Base-by-base conservation (phyloP, 2,113 vertebrate genomes). In the Hucho hucho region DNA sequence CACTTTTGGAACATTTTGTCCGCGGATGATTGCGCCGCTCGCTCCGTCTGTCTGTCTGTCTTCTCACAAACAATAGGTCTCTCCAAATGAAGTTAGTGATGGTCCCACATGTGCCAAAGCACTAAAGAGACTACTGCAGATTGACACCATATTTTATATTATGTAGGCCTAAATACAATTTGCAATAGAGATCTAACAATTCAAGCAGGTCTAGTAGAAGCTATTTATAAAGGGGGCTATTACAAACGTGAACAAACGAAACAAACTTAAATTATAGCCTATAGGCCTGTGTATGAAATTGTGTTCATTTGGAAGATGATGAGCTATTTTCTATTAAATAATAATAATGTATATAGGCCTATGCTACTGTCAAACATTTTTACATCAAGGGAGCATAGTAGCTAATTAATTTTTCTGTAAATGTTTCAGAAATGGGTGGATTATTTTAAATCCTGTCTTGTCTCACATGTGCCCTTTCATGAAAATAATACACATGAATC, bases 31-130 rank as follows among this genome's bases (percentile, higher is more conserved):
- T 49, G 74, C 28, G 49, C 64, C 73, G 32, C 66, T 67, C 22
- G 16, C 49, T 53, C 49, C 14, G 49, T 53, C 13, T 18, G 47
- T 43, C 24, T 18, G 69, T 83, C 73, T 32, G 14, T 81, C 74
- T 37, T 37, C 81, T 69, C 22, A 69, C 75, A 75, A 68, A 91
- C 82, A 87, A 86, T 86, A 83, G 81, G 28, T 58, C 69, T 66
- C 7, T 80, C 68, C 66, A 87, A 86, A 87, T 90, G 75, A 87
- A 87, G 83, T 87, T 86, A 87, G 84, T 86, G 61, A 89, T 89
- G 88, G 84, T 87, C 82, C 82, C 84, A 85, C 87, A 90, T 89
- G 87, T 81, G 86, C 79, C 73, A 78, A 75, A 86, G 67, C 88
- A 85, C 32, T 79, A 80, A 83, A 75, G 77, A 76, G 79, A 53